Base-by-base conservation (phyloP, 2,888 invertebrate genomes). In the Yponomeuta evonymella region DNA sequence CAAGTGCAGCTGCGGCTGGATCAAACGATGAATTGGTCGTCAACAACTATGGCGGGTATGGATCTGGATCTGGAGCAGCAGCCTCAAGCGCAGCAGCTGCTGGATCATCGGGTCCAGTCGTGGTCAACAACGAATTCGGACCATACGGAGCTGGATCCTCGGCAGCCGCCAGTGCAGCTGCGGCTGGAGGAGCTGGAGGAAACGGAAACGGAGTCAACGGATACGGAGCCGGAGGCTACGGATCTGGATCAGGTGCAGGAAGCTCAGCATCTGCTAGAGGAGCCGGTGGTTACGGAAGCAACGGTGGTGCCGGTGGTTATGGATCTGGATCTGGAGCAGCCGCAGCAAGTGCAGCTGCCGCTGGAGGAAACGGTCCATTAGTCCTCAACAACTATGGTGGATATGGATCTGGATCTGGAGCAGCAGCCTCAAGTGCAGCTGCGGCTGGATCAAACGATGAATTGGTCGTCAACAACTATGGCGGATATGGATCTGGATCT, bases 1-100 rank as follows among this genome's bases (percentile, higher is more conserved):
- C 63, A 51, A 66, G 48, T 10, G 71, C 67, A 11, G 51, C 48
- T 9, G 72, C n/a, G 33, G n/a, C 67, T 29, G 66, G 66, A 51
- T 3, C 5, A 51, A 12, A 10, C 12, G 51, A 9, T 51, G 51
- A 9, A 51, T 2, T 51, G 10, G 12, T 51, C 51, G 12, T 51
- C 51, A 12, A n/a, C 29, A 67, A 67, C 66, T 23, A 23, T 23
- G 66, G 2, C n/a, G 66, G 62, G 9, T 33, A 65, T 15, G 72
- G 70, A 67, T 30, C n/a, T n/a, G 66, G 67, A 23, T 43, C 67
- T 36, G 12, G 30, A n/a, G 30, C 67, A 36, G 67, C 67, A 9
- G 15, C 43, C n/a, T 36, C 67, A 5, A 43, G 43, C 36, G 10
- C 67, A 12, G 36, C 70, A 33, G 70, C 70, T 15, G 36, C 43